Evolutionary conservation across 2,113 vertebrate species (phyloP), one percentile per base, ranked within the genome.

Genomic region (Lamprologus lemairii): DNA sequence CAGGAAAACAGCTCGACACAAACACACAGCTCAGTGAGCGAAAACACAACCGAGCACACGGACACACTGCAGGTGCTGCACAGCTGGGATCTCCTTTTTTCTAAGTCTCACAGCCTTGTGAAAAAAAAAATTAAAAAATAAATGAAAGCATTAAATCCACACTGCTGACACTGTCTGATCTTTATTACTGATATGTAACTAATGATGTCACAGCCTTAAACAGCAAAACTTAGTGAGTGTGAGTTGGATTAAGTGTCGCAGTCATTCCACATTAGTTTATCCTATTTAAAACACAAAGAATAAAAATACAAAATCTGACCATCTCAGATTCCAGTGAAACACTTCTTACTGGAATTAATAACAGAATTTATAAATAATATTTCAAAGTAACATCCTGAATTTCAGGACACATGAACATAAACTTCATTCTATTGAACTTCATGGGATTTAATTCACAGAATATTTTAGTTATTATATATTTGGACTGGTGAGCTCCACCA

Each of bases 1-100:
- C 53, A 57, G 86, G 68, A 85, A 89, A 85, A 91, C 84, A 89
- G 80, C 53, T 58, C 63, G 37, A 90, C 71, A 88, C 83, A 57
- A 53, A 84, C 81, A 80, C 83, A 94, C 82, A 73, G 78, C 14
- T 63, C 80, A 87, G 87, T 85, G 80, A 33, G 17, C 40, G 42
- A 60, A 47, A 2, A 91, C 80, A 85, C 28, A 11, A 87, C 65
- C 3, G 58, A 47, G 49, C 17, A 85, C 51, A 58, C 3, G 5
- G 35, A 58, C 16, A 19, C 57, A 57, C 19, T 83, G 84, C 88
- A 81, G 37, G 33, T 49, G 23, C 35, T 80, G 73, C 82, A 85
- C 80, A 19, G 5, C 37, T 60, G 23, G 33, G n/a, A 57, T 16
- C 14, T 17, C 35, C 10, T 81, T 17, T 40, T 49, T 78, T 31